phyloP scores from a whole-genome alignment of 1,140 invertebrate genomes.

The Temnothorax curvispinosus region DNA sequence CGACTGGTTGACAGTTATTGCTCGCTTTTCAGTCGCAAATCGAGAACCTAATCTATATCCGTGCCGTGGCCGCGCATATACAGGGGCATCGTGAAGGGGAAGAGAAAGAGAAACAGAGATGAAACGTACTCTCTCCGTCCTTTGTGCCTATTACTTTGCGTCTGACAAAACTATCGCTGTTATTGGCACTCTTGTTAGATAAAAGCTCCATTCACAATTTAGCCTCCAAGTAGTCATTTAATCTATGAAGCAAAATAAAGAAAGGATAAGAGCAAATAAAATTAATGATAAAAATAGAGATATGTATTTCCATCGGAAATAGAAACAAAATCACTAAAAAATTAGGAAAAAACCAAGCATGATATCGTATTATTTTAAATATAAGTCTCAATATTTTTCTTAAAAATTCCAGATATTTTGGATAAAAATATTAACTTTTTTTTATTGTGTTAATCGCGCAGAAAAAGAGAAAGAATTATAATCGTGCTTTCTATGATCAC shows the following conservation, averaged over 20 bases:
- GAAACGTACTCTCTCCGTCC: neutral
- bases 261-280: neutral
- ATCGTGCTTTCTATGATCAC: neutral
- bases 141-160: neutral
- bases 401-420: neutral
- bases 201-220: neutral
- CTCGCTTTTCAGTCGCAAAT: conserved; percentile 13
- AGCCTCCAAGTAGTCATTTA: neutral
- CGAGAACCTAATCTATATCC: conserved; percentile 37
- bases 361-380: neutral
- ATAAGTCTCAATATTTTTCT: neutral
- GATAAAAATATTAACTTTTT: neutral
- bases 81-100: neutral
- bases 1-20: neutral
- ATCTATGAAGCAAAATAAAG: neutral
- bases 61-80: neutral
- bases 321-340: neutral
- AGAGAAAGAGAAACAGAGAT: neutral
- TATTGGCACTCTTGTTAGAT: neutral
- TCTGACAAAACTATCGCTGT: neutral
- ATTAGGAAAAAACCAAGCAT: neutral
- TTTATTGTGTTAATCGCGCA: neutral
- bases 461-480: neutral
- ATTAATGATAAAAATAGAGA: neutral
- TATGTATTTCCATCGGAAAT: neutral